Conservation (phyloP, 2,888 invertebrate species). For the Dascillus cervinus region DNA sequence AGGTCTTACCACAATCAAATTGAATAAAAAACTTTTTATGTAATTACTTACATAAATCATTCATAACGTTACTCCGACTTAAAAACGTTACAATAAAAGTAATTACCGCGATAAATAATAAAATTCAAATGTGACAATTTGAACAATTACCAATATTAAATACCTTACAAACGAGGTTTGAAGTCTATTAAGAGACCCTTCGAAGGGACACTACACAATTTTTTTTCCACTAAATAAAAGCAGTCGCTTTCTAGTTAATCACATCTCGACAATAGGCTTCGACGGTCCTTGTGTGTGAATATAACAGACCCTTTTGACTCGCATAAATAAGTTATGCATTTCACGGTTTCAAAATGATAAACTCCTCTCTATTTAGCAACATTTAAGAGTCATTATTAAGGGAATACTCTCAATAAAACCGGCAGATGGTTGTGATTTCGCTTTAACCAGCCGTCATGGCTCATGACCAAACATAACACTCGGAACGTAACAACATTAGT, state of each 20-base stretch:
- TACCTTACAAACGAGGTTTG: constrained; percentile 36
- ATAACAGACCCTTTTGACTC: constrained; percentile 27
- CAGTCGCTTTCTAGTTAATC: constrained; percentile 35
- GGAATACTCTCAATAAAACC: constrained; percentile 34
- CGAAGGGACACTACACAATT: constrained; percentile 25
- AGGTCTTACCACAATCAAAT: no score
- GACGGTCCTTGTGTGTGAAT: constrained; percentile 23
- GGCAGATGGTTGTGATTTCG: constrained; percentile 40
- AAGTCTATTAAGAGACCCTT: constrained; percentile 17
- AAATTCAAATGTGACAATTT: constrained; percentile 15
- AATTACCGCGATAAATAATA: constrained; percentile 8
- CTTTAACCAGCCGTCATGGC: constrained; percentile 40
- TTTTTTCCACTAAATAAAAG: no score
- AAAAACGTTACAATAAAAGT: no score
- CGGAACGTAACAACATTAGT: constrained; percentile 25
- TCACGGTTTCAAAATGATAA: constrained; percentile 38
- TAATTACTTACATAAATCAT: no score
- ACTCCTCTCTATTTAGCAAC: constrained; percentile 40
- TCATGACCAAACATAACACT: constrained; percentile 37
- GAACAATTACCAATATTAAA: constrained; percentile 38
- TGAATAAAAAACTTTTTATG: no score
- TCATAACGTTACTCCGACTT: no score
- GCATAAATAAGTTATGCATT: constrained; percentile 39
- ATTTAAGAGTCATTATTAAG: constrained; percentile 37
- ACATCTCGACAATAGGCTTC: constrained; percentile 30